Base-by-base conservation (phyloP, 2,888 invertebrate genomes). In the Cynaeus angustus region DNA sequence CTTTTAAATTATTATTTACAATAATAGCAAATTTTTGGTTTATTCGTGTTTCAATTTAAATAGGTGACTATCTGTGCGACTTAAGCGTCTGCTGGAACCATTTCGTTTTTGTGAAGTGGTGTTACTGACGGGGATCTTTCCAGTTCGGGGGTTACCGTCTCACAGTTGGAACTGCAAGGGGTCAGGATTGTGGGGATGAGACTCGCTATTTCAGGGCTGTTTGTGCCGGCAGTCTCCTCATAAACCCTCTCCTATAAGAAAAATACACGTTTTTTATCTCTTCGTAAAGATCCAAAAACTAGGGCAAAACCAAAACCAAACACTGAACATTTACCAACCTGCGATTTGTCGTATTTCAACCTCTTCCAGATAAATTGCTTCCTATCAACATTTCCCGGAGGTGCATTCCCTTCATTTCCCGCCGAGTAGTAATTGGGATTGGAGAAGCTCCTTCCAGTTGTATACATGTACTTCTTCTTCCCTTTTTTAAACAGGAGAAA, bases 381-480 rank as follows among this genome's bases (percentile, higher is more conserved):
- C 70, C 88, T 87, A 74, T 88, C 88, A 26, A 73, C 76, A 62
- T 75, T 74, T 9, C 56, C 71, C 6, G 73, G 50, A 66, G 78
- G 72, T 21, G 68, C 76, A 68, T 74, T 78, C 46, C 78, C 77
- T 75, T 80, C 85, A 75, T 75, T 81, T 66, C 80, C 81, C 10
- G 83, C 79, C 30, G 81, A 88, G 85, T 79, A 89, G 82, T 96
- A 97, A 83, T 95, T 96, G 2, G 96, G 96, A 86, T 97, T 96
- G 48, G 95, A 92, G 85, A 95, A 96, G 45, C 92, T 92, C 74
- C 91, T 87, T 13, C 92, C 88, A 26, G 88, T 88, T 4, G 88
- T 87, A 71, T 88, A 83, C 82, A 87, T 75, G 83, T 88, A 85
- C 81, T 88, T 86, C 83, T 90, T 87, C 71, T 86, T 81, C 10